Evolutionary conservation across 2,797 vertebrate genomes (phyloP).

Genomic region (Menidia menidia): DNA sequence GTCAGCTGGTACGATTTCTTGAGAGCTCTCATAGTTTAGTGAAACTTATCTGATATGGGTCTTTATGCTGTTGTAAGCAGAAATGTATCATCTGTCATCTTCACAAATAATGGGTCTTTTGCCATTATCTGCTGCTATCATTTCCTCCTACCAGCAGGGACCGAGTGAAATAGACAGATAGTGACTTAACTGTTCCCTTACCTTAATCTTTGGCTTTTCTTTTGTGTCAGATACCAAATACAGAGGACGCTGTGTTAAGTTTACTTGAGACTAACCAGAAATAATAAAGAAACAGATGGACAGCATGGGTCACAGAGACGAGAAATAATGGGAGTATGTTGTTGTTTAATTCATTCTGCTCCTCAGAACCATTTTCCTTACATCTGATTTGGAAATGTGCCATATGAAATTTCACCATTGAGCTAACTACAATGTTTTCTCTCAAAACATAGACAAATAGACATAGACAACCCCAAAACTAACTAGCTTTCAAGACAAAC

Average conservation of each 20-base stretch:
- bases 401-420: constrained; percentile 17
- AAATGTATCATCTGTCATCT: no score
- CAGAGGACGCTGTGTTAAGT: constrained; percentile 41
- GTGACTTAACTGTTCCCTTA: constrained; percentile 63
- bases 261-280: constrained; percentile 25
- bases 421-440: not conserved
- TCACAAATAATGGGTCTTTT: no score
- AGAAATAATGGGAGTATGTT: constrained; percentile 28
- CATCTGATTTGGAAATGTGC: constrained; percentile 48
- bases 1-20: no score
- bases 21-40: no score
- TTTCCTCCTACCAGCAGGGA: constrained; percentile 31
- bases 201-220: constrained; percentile 35
- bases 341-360: constrained; percentile 36
- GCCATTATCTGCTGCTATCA: no score
- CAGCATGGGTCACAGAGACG: constrained; percentile 27
- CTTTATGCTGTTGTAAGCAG: no score
- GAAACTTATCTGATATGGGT: no score
- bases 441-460: constrained; percentile 37
- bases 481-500: constrained; percentile 31
- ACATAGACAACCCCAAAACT: constrained; percentile 38
- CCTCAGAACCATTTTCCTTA: constrained; percentile 22
- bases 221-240: constrained; percentile 30
- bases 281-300: constrained; percentile 47
- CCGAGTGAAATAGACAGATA: constrained; percentile 42